Base-by-base conservation (phyloP, 2,888 invertebrate genomes). In the Drymonia ruficornis region DNA sequence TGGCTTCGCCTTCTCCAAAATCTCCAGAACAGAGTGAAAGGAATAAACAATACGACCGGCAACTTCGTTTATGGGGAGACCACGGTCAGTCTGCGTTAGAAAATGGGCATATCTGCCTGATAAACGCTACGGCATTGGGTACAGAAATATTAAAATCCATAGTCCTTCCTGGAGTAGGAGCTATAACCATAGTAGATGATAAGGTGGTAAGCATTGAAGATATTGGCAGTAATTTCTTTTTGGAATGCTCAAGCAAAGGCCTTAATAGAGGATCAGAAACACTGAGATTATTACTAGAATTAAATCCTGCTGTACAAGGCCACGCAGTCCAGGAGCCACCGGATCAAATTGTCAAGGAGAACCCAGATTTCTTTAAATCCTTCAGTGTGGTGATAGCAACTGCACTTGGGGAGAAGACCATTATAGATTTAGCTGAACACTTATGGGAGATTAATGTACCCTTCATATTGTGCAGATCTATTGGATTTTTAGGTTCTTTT, bases 41-140 rank as follows among this genome's bases (percentile, higher is more conserved):
- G 83, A 95, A 93, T 63, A 95, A 95, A 80, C 96, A 96, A 90
- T 97, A 97, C 78, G 97, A 97, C 86, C 94, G 97, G 73, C 97
- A 97, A 86, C 89, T 97, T 59, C 97, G 98, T 80, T 94, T 99
- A 73, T 99, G 99, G 99, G 99, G 99, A 61, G 99, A 99, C 83
- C 98, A 99, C 89, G 99, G 99, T 0, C 99, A 99, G 89, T 89
- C 94, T 63, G 94, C 97, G 4, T 92, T 99, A 55, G 99, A 99
- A 93, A 94, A 94, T 61, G 96, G 98, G 15, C 96, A 97, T 83
- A 95, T 99, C 69, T 99, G 99, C 83, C 86, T 99, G 23, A 96
- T 99, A 63, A 98, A 99, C 88, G 99, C 98, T 0, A 97, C 96
- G 43, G 97, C 97, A 7, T 93, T 98, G 47, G 99, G 99, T 13